phyloP scores from a whole-genome alignment of 1,140 invertebrate genomes.

The Halictus rubicundus region DNA sequence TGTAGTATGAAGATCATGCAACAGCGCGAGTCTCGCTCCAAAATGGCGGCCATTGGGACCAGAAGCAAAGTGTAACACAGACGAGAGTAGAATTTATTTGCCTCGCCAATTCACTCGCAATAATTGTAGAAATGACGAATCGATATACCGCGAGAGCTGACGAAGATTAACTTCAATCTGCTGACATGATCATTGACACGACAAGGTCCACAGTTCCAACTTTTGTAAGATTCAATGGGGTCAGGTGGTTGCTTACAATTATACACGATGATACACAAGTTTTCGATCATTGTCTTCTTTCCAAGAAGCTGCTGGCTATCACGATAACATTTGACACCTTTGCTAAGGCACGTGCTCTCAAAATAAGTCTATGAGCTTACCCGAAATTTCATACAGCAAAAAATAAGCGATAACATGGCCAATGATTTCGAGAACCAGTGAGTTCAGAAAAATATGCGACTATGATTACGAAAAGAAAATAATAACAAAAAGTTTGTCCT shows the following conservation, averaged over 20 bases:
- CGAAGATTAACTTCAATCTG: background rate
- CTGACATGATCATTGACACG: conserved; percentile 13
- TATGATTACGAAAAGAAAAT: background rate
- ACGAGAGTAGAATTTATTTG: too few species aligned
- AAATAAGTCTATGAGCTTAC: background rate
- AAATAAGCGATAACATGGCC: background rate
- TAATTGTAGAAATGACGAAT: background rate
- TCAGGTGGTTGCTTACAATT: background rate
- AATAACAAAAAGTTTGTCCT: background rate
- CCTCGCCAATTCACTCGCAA: background rate
- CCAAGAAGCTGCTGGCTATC: background rate
- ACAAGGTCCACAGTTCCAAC: conserved; percentile 5
- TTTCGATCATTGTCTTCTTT: background rate
- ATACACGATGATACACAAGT: background rate
- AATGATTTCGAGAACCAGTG: background rate
- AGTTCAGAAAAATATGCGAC: background rate
- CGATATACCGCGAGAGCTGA: background rate
- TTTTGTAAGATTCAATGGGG: background rate
- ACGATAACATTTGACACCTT: conserved; percentile 9
- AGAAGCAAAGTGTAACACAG: too few species aligned
- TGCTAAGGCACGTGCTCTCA: background rate
- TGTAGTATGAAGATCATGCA: too few species aligned
- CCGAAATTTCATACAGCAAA: background rate
- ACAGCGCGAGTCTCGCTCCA: background rate
- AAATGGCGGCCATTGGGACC: background rate